These are phyloP conservation scores for Sebastes fasciatus DNA, from an alignment of 2,113 vertebrate genomes.

Conservation along the genomic window DNA sequence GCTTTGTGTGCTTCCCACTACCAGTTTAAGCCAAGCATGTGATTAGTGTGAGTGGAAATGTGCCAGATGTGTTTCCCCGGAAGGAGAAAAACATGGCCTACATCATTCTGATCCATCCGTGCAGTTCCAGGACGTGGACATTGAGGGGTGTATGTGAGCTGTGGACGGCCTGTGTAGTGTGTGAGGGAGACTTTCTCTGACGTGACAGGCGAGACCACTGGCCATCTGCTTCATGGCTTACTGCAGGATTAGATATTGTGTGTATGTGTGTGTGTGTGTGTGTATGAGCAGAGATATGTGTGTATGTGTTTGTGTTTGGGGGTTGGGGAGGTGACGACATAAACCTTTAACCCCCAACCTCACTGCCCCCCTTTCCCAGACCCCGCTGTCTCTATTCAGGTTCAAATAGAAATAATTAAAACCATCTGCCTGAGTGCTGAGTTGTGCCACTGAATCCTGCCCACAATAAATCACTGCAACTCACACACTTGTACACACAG, in stretches of 20 bases:
- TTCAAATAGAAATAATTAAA: conserved; percentile 78
- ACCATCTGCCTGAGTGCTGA: conserved; percentile 76
- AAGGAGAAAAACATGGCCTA: conserved; percentile 45
- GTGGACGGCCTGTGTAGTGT: conserved; percentile 35
- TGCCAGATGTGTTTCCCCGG: conserved; percentile 67
- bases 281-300: conserved; percentile 14
- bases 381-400: conserved; percentile 49
- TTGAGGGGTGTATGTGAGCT: conserved; percentile 76
- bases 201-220: conserved; percentile 70
- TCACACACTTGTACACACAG: conserved; percentile 33
- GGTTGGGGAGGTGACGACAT: conserved; percentile 60
- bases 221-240: conserved; percentile 83
- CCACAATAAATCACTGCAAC: conserved; percentile 28
- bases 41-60: conserved; percentile 60
- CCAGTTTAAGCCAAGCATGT: conserved; percentile 64
- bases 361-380: conserved; percentile 55
- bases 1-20: conserved; percentile 49
- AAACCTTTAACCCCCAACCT: conserved; percentile 77
- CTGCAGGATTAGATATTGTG: conserved; percentile 69
- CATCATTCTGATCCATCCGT: conserved; percentile 29
- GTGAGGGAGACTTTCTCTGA: conserved; percentile 69
- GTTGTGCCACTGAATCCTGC: conserved; percentile 57
- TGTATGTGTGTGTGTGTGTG: conserved; percentile 35
- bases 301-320: conserved; percentile 38
- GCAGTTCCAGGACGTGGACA: conserved; percentile 71